A percentile compares a stretch with the other conserved stretches of the same genome.
phyloP scores from a whole-genome alignment of 2,797 vertebrate species.

The Spondyliosoma cantharus region DNA sequence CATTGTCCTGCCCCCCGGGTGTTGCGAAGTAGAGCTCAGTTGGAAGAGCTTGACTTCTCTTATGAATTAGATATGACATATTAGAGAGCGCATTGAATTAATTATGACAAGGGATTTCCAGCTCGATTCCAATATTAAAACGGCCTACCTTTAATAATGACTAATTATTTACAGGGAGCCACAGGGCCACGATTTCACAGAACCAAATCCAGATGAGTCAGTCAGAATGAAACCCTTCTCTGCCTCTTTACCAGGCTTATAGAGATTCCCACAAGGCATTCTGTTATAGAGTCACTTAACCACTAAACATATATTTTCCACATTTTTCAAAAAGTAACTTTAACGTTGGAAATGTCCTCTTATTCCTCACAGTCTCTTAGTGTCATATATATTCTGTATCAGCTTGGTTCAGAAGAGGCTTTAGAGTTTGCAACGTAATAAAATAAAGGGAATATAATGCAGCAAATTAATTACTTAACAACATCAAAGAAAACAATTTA shows the following conservation, averaged over 20 bases:
- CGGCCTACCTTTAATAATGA: constrained; percentile 58
- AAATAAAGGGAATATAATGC: not conserved
- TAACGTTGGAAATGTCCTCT: not conserved
- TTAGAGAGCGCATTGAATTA: constrained; percentile 74
- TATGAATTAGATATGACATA: constrained; percentile 80
- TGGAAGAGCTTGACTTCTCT: constrained; percentile 66
- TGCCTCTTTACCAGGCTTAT: constrained; percentile 13
- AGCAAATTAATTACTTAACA: constrained; percentile 24
- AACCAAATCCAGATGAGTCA: constrained; percentile 28
- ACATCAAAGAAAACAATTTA: constrained; percentile 38
- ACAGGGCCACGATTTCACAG: constrained; percentile 36
- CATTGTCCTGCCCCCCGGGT: constrained; percentile 44
- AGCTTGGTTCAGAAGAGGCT: not conserved
- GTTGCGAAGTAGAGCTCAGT: constrained; percentile 57
- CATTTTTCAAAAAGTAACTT: not conserved
- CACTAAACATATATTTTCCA: not conserved
- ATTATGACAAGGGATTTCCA: constrained; percentile 70
- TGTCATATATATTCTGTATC: constrained; percentile 12
- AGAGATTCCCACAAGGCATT: constrained; percentile 3
- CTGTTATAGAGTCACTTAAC: not conserved
- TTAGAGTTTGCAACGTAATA: not conserved
- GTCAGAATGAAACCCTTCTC: constrained; percentile 14
- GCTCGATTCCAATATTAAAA: constrained; percentile 64
- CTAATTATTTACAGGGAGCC: constrained; percentile 67
- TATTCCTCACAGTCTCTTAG: not conserved